Conservation (phyloP, 2,888 invertebrate species). For the Melieria omissa region DNA sequence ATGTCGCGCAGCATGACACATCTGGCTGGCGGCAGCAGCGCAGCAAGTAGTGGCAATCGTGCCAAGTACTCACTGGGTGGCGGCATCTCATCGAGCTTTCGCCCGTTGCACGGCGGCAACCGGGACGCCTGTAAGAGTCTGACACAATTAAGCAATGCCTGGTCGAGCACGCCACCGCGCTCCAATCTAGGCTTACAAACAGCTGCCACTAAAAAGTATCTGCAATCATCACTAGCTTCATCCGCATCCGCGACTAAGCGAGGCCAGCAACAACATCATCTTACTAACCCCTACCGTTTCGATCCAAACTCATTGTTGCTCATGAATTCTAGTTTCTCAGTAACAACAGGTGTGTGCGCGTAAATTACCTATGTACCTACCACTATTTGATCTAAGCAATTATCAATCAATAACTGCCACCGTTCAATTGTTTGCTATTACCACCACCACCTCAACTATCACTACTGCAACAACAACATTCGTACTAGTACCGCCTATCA, state of each 20-base stretch:
- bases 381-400: no score
- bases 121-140: constrained; percentile 68
- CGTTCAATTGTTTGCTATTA: no score
- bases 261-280: constrained; percentile 63
- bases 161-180: constrained; percentile 57
- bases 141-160: constrained; percentile 66
- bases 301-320: constrained; percentile 65
- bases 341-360: constrained; percentile 66
- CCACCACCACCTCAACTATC: no score
- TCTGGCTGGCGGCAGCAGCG: constrained; percentile 63
- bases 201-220: constrained; percentile 65
- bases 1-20: constrained; percentile 81
- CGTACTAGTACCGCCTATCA: no score
- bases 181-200: constrained; percentile 63
- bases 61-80: constrained; percentile 48
- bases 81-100: constrained; percentile 60
- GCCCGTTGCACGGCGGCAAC: constrained; percentile 63
- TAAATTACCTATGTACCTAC: constrained; percentile 17
- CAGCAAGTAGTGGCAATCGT: constrained; percentile 49
- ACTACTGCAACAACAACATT: no score
- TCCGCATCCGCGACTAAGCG: constrained; percentile 58
- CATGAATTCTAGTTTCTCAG: constrained; percentile 64
- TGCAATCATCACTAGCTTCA: constrained; percentile 65
- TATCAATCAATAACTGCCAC: no score
- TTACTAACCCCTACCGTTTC: constrained; percentile 63